Evolutionary conservation across 2,888 invertebrate species (phyloP).

Genomic region (Ophion slaviceki): DNA sequence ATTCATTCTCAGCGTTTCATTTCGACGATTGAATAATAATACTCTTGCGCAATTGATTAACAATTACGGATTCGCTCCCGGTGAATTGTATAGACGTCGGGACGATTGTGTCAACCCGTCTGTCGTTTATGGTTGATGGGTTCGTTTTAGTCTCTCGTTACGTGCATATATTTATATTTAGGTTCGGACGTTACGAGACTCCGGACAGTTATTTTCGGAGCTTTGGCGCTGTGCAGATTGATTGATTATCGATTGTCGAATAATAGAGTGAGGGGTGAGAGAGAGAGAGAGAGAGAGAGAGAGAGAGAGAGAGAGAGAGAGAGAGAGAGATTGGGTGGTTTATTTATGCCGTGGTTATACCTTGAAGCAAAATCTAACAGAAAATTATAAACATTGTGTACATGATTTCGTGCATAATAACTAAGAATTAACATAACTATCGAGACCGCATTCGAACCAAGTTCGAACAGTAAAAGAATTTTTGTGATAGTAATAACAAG

Average conservation of each 20-base stretch:
- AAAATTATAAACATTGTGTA: no score
- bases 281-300: no score
- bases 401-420: no score
- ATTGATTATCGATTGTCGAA: conserved; percentile 52
- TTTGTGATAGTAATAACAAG: no score
- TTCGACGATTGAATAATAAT: conserved; percentile 16
- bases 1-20: neutral
- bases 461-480: no score
- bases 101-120: neutral
- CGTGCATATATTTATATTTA: neutral
- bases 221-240: conserved; percentile 25
- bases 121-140: neutral
- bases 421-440: no score
- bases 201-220: conserved; percentile 26
- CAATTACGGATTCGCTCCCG: neutral
- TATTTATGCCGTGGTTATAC: no score
- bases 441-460: no score
- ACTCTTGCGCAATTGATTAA: conserved; percentile 27
- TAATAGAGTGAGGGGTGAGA: neutral
- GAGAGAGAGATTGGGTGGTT: no score
- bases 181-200: neutral
- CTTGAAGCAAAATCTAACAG: no score
- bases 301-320: no score
- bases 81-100: neutral
- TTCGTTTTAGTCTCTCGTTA: neutral